A percentile compares a stretch with the other conserved stretches of the same genome.
Evolutionary conservation across 2,113 vertebrate genomes (phyloP).

Genomic region (Calonectris borealis): DNA sequence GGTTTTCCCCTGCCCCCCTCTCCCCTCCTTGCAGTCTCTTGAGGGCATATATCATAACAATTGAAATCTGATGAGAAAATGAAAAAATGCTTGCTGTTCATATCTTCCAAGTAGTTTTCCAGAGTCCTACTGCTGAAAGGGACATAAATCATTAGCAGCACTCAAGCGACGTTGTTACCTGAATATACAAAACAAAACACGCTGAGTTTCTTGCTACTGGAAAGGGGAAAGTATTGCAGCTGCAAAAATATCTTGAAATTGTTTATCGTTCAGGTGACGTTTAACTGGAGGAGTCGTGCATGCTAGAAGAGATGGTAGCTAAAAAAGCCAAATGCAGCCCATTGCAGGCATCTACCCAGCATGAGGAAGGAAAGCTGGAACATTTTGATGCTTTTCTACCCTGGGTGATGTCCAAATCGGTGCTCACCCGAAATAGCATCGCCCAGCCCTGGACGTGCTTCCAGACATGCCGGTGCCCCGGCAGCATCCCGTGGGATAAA

Average conservation of each 20-base stretch:
- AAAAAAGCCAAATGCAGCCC: not conserved
- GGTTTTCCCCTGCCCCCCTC: slow-evolving; percentile 1
- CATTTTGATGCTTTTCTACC: not conserved
- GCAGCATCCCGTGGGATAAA: not conserved
- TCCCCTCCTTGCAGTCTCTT: not conserved
- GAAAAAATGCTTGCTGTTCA: slow-evolving; percentile 55
- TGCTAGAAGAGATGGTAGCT: not conserved
- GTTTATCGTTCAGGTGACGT: not conserved
- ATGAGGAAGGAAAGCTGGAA: not conserved
- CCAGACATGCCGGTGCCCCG: not conserved
- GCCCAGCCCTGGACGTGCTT: not conserved
- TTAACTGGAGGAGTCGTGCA: rapidly evolving
- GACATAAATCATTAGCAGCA: slow-evolving; percentile 51
- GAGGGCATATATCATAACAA: slow-evolving; percentile 69
- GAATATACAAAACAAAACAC: not conserved
- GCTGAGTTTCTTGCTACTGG: slow-evolving; percentile 6
- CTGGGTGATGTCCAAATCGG: not conserved
- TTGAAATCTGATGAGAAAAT: slow-evolving; percentile 74
- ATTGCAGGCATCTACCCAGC: not conserved
- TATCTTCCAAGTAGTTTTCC: slow-evolving; percentile 71
- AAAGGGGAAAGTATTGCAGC: not conserved
- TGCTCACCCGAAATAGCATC: not conserved
- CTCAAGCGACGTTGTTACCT: slow-evolving; percentile 9
- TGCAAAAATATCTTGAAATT: not conserved
- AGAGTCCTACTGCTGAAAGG: slow-evolving; percentile 56